Percentiles rank a stretch among this genome's conserved stretches.
phyloP scores from a whole-genome alignment of 2,797 vertebrate genomes.

The Sphenodon punctatus region DNA sequence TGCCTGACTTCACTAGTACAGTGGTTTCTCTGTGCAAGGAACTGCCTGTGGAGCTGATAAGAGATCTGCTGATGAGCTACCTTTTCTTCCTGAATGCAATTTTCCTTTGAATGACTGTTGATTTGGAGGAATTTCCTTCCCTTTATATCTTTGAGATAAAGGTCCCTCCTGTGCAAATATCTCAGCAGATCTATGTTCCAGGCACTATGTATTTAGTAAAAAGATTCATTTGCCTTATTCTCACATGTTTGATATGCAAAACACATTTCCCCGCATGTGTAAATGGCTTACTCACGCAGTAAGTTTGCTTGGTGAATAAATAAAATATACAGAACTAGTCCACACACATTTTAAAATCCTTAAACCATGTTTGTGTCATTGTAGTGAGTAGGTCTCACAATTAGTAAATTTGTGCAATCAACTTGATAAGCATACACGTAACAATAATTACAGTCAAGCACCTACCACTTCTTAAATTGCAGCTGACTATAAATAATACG shows the following conservation, averaged over 20 bases:
- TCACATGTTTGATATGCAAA: slow-evolving; percentile 24
- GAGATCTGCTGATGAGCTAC: slow-evolving; percentile 50
- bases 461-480: background rate
- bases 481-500: background rate
- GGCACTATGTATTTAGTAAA: slow-evolving; percentile 30
- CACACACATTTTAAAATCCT: background rate
- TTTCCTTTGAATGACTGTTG: slow-evolving; percentile 66
- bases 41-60: slow-evolving; percentile 48
- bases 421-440: background rate
- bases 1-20: background rate
- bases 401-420: background rate
- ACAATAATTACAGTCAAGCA: background rate
- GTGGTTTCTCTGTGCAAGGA: background rate
- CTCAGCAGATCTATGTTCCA: slow-evolving; percentile 24
- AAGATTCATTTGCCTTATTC: slow-evolving; percentile 31
- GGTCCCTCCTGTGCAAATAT: slow-evolving; percentile 50
- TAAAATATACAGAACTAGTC: background rate
- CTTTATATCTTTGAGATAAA: slow-evolving; percentile 34
- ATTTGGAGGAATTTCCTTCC: slow-evolving; percentile 53
- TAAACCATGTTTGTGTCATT: background rate
- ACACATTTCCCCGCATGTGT: slow-evolving; percentile 14
- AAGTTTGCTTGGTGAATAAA: background rate
- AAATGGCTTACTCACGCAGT: background rate
- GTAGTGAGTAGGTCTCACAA: background rate
- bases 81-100: slow-evolving; percentile 50